Evolutionary conservation across 2,888 invertebrate genomes (phyloP), one percentile per base, ranked within the genome.

Genomic region (Eupithecia insigniata): DNA sequence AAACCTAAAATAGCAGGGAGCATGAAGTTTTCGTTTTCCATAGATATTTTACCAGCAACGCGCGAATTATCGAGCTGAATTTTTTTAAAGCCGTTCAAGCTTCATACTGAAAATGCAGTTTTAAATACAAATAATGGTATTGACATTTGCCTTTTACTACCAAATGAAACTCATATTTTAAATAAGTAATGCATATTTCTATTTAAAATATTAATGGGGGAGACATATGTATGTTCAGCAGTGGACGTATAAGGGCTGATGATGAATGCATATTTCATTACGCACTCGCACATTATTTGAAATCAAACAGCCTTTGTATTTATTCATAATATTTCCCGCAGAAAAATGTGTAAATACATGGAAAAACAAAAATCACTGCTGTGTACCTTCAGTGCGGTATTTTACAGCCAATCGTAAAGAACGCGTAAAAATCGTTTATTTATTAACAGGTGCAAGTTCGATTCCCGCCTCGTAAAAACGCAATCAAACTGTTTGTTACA

Each of bases 401-500:
- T 43, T 84, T 82, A 78, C 74, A 66, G 16, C 68, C 66, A 5
- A 75, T 73, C 69, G 69, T 73, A 67, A 76, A 75, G 80, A 69
- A 61, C 60, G 51, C 69, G 61, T 73, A 67, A 73, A 80, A 70
- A 73, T 65, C 64, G 70, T 70, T 66, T 72, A 39, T 73, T 70
- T 70, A 71, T 73, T 28, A 62, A 66, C 69, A 61, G 55, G 30
- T 64, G 70, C 43, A 26, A 22, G 26, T 73, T 73, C 72, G 69
- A 73, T 67, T 73, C 66, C 60, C 22, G 30, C 16, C 32, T 64
- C 69, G 67, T 73, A 73, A 73, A 69, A 69, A 43, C 22, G 81
- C 77, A 76, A 84, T 85, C 76, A 85, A 85, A 82, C 79, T 75
- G 65, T 72, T 71, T 70, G 66, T 79, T 81, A 83, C 84, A 85